A percentile compares a stretch with the other conserved stretches of the same genome.
phyloP scores from a whole-genome alignment of 2,113 vertebrate genomes.

The Muntiacus reevesi region DNA sequence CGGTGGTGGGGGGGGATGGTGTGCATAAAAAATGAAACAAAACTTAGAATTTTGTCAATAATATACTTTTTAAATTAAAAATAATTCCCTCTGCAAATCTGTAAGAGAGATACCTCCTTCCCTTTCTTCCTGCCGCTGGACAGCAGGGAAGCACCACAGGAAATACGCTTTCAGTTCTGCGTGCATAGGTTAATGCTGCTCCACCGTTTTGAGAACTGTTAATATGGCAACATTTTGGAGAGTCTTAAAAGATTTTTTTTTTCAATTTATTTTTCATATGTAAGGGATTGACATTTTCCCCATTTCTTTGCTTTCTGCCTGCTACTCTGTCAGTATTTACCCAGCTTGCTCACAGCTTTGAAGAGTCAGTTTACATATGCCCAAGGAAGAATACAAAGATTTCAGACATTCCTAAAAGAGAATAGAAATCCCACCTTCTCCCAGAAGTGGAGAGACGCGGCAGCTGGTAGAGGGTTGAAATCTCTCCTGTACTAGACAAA shows the following conservation, averaged over 20 bases:
- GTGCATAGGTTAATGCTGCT: background rate
- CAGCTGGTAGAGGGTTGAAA: background rate
- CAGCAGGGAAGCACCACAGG: background rate
- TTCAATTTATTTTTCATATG: slow-evolving; percentile 73
- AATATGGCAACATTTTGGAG: slow-evolving; percentile 63
- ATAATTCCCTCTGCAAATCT: slow-evolving; percentile 4
- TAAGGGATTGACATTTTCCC: slow-evolving; percentile 72
- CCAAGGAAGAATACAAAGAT: slow-evolving; percentile 26
- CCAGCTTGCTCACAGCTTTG: background rate
- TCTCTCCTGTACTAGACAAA: background rate
- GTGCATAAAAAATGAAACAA: slow-evolving; percentile 27
- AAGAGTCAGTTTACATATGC: slow-evolving; percentile 58
- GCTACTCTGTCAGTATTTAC: slow-evolving; percentile 60
- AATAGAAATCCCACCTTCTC: background rate
- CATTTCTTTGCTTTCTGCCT: slow-evolving; percentile 65
- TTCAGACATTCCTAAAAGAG: background rate
- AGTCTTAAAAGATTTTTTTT: slow-evolving; percentile 68
- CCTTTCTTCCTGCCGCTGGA: background rate
- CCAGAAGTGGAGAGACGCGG: background rate
- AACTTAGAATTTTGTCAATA: slow-evolving; percentile 22
- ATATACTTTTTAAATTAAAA: slow-evolving; percentile 36
- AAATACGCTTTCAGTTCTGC: background rate
- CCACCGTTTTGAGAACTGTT: background rate
- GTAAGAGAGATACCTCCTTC: background rate
- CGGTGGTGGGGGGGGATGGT: background rate